Base-by-base conservation (phyloP, 1,140 invertebrate species). In the Aphis gossypii region DNA sequence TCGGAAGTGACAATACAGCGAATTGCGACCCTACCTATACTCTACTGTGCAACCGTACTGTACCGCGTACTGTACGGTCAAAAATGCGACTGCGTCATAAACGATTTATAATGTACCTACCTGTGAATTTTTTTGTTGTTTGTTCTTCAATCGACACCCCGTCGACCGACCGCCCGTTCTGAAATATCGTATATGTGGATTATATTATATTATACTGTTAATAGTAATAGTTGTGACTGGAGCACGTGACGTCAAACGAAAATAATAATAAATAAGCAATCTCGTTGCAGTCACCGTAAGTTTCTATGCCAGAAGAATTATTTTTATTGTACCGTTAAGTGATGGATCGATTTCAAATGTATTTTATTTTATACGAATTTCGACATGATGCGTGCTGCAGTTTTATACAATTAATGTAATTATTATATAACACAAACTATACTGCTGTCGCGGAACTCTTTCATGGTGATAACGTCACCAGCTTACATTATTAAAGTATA, bases 1-100 rank as follows among this genome's bases (percentile, higher is more conserved):
- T 89, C 51, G 88, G 88, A 89, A 89, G 88, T 89, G 51, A 89
- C 88, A 89, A 56, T 56, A 54, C 88, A 25, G 83, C 83, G 83
- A 83, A 84, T 38, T 44, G 38, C 38, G 38, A 84, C 38, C 38
- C 38, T 60, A 30, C 38, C 38, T 41, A 41, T 44, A 25, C 20
- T 41, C 82, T 41, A 23, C 35, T 76, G 60, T n/a, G 30, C 21
- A 83, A 21, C 14, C n/a, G 35, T 82, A 83, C 38, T 9, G 30
- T 35, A 82, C 68, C 35, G 35, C 56, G n/a, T 76, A 11, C 14
- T 41, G 35, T 44, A 84, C 38, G 23, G 83, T 84, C 38, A 41
- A 83, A 83, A 83, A 41, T 76, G 14, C n/a, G 60, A 76, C 60
- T 76, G 60, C 60, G 60, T 35, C 30, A 76, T 76, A 76, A 76